Base-by-base conservation (phyloP, 2,113 vertebrate genomes). In the Eulemur macaco region DNA sequence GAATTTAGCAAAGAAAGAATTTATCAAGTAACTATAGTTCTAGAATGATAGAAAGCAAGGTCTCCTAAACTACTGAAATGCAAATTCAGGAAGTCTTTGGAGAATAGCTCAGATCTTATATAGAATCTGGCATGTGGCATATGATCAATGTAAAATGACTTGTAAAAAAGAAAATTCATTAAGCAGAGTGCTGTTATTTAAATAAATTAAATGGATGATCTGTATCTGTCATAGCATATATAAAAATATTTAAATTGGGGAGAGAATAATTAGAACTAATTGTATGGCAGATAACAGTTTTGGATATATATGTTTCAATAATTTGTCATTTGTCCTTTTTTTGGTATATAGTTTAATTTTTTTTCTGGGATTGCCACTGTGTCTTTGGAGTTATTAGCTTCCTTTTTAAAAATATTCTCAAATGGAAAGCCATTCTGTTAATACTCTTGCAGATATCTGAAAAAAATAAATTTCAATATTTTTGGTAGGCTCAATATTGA, bases 141-240 rank as follows among this genome's bases (percentile, higher is more conserved):
- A 21, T 31, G 82, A 89, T 89, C 54, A 63, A 78, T 91, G 78
- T 85, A 86, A 81, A 85, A 56, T 81, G 58, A 95, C 71, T 93
- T 83, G 88, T 25, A n/a, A 78, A 95, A 60, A 91, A 82, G 58
- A 74, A 93, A 93, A 93, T 47, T n/a, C 42, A 89, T 94, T 92
- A 95, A 96, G 66, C 27, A 78, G 86, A 95, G 73, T 96, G 88
- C 85, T 89, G 12, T 73, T 69, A 47, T 47, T 96, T 71, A 90
- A 60, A 66, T 81, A 91, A 60, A 89, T 93, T 69, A 52, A 91
- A 92, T 73, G 34, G 42, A 6, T 37, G 66, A 7, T 74, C 85
- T 77, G 2, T 50, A 54, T 66, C 23, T 42, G 47, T 94, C 21
- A 31, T 10, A 29, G 39, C 2, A 2, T 29, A 58, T 64, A 88